phyloP scores from a whole-genome alignment of 2,113 vertebrate species.

The Anoura caudifer region DNA sequence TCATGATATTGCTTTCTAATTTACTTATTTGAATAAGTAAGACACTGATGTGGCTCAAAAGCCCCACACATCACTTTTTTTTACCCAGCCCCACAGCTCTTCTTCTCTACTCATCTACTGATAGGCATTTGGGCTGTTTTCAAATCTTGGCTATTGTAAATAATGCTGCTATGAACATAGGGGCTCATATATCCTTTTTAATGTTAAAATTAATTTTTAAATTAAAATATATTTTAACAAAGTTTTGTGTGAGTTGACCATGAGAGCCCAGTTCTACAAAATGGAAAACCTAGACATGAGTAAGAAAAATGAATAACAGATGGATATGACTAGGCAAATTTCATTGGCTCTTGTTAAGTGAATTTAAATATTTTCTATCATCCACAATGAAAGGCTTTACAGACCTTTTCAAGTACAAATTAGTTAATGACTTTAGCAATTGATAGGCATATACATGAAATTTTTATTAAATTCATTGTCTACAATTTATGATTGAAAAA shows the following conservation, averaged over 20 bases:
- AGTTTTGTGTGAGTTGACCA: background rate
- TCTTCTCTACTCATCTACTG: background rate
- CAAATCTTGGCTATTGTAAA: too few species aligned
- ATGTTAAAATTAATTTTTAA: conserved; percentile 20
- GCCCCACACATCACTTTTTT: background rate
- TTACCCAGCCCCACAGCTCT: background rate
- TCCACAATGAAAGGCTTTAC: conserved; percentile 32
- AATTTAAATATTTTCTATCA: conserved; percentile 41
- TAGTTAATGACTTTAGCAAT: conserved; percentile 53
- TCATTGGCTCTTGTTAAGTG: background rate
- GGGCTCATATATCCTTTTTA: background rate
- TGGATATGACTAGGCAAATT: background rate
- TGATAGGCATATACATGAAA: conserved; percentile 12
- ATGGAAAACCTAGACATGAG: background rate
- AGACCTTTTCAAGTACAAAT: conserved; percentile 32
- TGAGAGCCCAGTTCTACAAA: background rate
- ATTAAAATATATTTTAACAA: background rate
- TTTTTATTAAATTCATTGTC: conserved; percentile 41
- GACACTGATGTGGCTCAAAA: background rate
- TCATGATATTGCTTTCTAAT: background rate
- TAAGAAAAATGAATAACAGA: background rate
- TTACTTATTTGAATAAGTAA: conserved; percentile 15
- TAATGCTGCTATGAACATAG: too few species aligned
- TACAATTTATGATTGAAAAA: conserved; percentile 68
- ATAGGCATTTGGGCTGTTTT: too few species aligned